A percentile compares a stretch with the other conserved stretches of the same genome.
phyloP scores from a whole-genome alignment of 2,797 vertebrate genomes.

The Serranus cabrilla region DNA sequence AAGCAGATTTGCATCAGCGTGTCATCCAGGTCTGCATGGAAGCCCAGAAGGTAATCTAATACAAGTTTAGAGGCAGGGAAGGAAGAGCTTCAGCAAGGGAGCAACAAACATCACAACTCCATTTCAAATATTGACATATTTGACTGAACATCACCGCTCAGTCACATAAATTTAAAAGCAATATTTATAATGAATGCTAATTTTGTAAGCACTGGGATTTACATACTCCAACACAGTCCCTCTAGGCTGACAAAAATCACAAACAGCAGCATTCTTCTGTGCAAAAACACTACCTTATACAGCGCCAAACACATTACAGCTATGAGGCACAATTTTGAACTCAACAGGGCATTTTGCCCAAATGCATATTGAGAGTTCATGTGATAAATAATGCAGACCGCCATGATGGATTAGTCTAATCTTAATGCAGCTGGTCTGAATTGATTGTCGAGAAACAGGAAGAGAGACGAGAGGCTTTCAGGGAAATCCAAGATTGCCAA shows the following conservation, averaged over 20 bases:
- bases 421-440: constrained; percentile 72
- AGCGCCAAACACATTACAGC: constrained; percentile 36
- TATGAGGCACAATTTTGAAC: constrained; percentile 39
- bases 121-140: constrained; percentile 42
- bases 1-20: constrained; percentile 56
- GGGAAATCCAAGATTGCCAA: constrained; percentile 44
- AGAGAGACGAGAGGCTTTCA: constrained; percentile 62
- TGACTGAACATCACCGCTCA: constrained; percentile 13
- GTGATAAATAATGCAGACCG: constrained; percentile 78
- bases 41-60: constrained; percentile 44
- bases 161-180: constrained; percentile 27
- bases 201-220: constrained; percentile 33
- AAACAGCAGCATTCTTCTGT: constrained; percentile 24
- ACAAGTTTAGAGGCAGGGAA: constrained; percentile 8
- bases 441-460: constrained; percentile 62
- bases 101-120: constrained; percentile 27
- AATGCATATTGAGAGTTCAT: constrained; percentile 63
- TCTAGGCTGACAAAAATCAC: constrained; percentile 28
- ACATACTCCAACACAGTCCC: constrained; percentile 30
- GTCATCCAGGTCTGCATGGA: constrained; percentile 44
- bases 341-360: constrained; percentile 43
- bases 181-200: constrained; percentile 34
- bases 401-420: constrained; percentile 73
- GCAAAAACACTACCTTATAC: constrained; percentile 40
- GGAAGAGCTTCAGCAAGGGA: constrained; percentile 13